Evolutionary conservation across 2,113 vertebrate species (phyloP).

Genomic region (Scopus umbretta): DNA sequence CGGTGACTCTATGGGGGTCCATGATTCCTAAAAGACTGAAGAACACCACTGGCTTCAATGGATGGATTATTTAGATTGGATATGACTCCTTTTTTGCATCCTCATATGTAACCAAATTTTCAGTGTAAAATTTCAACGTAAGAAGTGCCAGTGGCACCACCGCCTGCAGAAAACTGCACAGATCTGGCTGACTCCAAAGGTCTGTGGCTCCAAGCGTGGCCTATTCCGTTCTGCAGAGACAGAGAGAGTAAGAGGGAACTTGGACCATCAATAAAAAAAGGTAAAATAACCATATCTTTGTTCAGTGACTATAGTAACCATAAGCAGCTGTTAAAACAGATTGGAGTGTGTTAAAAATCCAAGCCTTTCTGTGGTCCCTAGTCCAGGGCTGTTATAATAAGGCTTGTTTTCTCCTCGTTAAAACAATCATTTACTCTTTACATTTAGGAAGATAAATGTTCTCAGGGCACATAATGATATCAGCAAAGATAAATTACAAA

Average conservation of each 20-base stretch:
- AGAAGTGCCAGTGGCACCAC: background rate
- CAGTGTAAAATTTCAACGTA: background rate
- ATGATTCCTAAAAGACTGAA: background rate
- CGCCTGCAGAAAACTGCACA: background rate
- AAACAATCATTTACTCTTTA: constrained; percentile 27
- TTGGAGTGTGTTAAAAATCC: background rate
- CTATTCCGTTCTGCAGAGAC: background rate
- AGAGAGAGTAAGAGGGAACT: background rate
- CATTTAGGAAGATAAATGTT: constrained; percentile 36
- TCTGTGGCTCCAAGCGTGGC: background rate
- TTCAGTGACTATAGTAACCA: constrained; percentile 12
- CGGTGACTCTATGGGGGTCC: background rate
- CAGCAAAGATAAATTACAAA: constrained; percentile 46
- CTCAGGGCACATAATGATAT: constrained; percentile 7
- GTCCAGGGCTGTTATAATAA: background rate
- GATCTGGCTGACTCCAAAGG: background rate
- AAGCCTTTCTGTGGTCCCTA: background rate
- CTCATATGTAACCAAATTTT: background rate
- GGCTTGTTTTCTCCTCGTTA: constrained; percentile 37
- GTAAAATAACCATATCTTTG: constrained; percentile 49
- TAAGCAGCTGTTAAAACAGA: constrained; percentile 58
- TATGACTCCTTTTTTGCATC: background rate
- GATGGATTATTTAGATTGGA: constrained; percentile 12
- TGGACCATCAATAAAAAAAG: constrained; percentile 10
- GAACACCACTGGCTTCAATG: background rate